A percentile compares a stretch with the other conserved stretches of the same genome.
phyloP scores from a whole-genome alignment of 2,888 invertebrate species.

The Schizaphis graminum region DNA sequence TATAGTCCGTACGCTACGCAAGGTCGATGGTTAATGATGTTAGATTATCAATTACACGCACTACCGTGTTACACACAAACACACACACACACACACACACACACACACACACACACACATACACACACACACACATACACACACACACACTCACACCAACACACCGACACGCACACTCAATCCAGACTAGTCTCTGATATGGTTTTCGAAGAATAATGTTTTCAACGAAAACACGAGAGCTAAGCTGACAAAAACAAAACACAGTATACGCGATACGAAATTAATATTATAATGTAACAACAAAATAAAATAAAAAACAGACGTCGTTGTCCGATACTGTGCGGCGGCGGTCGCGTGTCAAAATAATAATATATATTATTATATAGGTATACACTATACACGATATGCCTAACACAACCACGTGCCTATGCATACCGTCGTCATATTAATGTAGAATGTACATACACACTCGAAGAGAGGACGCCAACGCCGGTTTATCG shows the following conservation, averaged over 20 bases:
- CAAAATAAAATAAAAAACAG: neutral
- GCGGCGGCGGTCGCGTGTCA: neutral
- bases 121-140: neutral
- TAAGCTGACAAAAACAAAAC: slow-evolving; percentile 45
- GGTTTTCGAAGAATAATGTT: slow-evolving; percentile 42
- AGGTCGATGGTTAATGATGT: slow-evolving; percentile 54
- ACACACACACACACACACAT: neutral
- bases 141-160: neutral
- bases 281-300: neutral
- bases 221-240: slow-evolving; percentile 25
- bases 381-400: neutral
- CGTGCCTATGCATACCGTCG: neutral
- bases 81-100: neutral
- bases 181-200: slow-evolving; percentile 1
- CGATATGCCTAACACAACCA: neutral
- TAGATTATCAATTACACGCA: slow-evolving; percentile 52
- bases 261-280: neutral
- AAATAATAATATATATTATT: slow-evolving; percentile 2
- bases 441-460: neutral
- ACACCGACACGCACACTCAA: neutral
- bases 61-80: slow-evolving; percentile 37
- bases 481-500: neutral
- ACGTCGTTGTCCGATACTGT: slow-evolving; percentile 37
- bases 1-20: neutral
- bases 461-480: neutral